Base-by-base conservation (phyloP, 2,888 invertebrate species). In the Sinhomidia bicolor region DNA sequence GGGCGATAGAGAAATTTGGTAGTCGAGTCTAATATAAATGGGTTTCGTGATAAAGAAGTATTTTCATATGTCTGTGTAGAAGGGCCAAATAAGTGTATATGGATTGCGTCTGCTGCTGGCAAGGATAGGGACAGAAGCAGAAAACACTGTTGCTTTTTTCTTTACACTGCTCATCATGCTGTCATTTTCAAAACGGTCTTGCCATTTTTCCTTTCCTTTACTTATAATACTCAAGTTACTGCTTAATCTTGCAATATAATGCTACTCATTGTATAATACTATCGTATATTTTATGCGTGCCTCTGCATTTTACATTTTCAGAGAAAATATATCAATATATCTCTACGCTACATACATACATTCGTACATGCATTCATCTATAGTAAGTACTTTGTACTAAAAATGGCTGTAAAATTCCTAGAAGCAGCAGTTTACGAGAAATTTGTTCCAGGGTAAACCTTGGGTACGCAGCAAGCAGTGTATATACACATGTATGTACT, bases 191-290 rank as follows among this genome's bases (percentile, higher is more conserved):
- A 36, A 36, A 36, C 32, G 44, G 32, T 36, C 23, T 76, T 23
- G 20, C 32, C 9, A 23, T n/a, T 7, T 71, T 71, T 5, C 5
- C 71, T 71, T 36, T 68, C 17, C 32, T 36, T 41, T 23, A 36
- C 23, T 14, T 54, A 23, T 23, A 14, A 32, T 65, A 32, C 26
- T n/a, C 26, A 6, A 62, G n/a, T 23, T 60, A 88, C 78, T 71
- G 80, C 80, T 79, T 83, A 88, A 88, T 88, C 88, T 88, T 29
- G 83, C 88, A 78, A 71, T 83, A 78, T 82, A 79, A 83, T 54
- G 57, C 44, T n/a, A 20, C 44, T 74, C 51, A 79, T 60, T 23
- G 60, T 44, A 62, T 54, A 57, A 79, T 51, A 29, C 17, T 79
- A 26, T 47, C 44, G 26, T 87, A 32, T 87, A 32, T 47, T 54